A percentile compares a stretch with the other conserved stretches of the same genome.
These are phyloP conservation scores for Tetrax tetrax DNA, from an alignment of 2,113 vertebrate species.

Conservation along the genomic window DNA sequence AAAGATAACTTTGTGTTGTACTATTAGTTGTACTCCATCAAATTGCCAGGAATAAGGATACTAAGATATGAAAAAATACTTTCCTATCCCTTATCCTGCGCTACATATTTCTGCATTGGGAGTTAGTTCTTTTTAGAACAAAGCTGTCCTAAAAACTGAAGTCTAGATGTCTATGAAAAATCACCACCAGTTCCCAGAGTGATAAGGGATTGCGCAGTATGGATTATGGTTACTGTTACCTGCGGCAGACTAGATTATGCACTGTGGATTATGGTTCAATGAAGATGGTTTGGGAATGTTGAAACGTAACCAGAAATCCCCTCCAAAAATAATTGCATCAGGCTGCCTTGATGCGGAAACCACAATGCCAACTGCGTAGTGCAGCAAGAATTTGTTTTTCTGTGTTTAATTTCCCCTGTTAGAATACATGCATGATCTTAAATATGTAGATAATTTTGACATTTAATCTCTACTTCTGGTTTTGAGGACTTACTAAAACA, in stretches of 20 bases:
- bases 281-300: background rate
- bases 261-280: background rate
- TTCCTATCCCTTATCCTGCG: background rate
- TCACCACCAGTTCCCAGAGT: background rate
- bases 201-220: background rate
- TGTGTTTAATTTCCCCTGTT: background rate
- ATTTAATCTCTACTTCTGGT: background rate
- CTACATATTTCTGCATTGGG: background rate
- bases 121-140: no score
- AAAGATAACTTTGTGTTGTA: background rate
- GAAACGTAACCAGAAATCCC: background rate
- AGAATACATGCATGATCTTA: background rate
- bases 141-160: background rate
- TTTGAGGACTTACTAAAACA: background rate
- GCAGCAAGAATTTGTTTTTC: slow-evolving; percentile 15
- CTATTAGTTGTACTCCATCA: background rate
- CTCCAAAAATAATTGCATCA: background rate
- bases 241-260: background rate
- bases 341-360: background rate
- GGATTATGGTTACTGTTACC: background rate
- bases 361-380: background rate
- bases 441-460: background rate
- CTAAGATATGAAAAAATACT: background rate
- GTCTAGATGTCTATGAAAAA: background rate
- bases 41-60: background rate